Percentiles rank a stretch among this genome's conserved stretches.
phyloP scores from a whole-genome alignment of 2,888 invertebrate genomes.

The Conops quadrifasciatus region DNA sequence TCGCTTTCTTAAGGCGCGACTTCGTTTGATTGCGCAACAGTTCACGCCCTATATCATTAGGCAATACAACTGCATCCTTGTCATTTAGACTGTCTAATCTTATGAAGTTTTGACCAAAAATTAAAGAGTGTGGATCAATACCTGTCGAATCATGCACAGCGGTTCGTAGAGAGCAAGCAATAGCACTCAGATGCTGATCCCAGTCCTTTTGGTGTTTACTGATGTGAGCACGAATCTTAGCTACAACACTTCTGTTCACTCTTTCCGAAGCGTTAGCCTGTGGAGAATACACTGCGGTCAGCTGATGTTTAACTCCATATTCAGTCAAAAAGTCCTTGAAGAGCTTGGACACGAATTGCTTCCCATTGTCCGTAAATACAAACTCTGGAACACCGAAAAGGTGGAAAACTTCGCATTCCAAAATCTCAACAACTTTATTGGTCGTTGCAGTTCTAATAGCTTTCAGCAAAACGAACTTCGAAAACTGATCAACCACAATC shows the following conservation, averaged over 20 bases:
- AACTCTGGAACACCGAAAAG: slow-evolving; percentile 16
- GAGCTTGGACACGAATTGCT: slow-evolving; percentile 1
- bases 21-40: too few species aligned
- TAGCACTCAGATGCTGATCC: too few species aligned
- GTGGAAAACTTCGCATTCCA: slow-evolving; percentile 12
- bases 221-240: too few species aligned
- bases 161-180: too few species aligned
- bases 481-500: slow-evolving; percentile 38
- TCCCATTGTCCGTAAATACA: slow-evolving; percentile 15
- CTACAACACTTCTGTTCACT: not conserved
- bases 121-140: too few species aligned
- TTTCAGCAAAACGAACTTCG: slow-evolving; percentile 37
- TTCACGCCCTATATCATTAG: too few species aligned
- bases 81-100: too few species aligned
- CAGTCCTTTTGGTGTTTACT: too few species aligned
- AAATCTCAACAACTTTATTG: slow-evolving; percentile 5
- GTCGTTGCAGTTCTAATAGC: slow-evolving; percentile 22
- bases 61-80: too few species aligned
- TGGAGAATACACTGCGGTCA: slow-evolving; percentile 20
- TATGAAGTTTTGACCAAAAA: too few species aligned
- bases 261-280: slow-evolving; percentile 17
- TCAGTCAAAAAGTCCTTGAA: slow-evolving; percentile 2
- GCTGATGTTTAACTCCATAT: not conserved
- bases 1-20: too few species aligned
- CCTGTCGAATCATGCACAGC: too few species aligned